phyloP scores from a whole-genome alignment of 2,888 invertebrate genomes.

The Caenorhabditis panamensis region DNA sequence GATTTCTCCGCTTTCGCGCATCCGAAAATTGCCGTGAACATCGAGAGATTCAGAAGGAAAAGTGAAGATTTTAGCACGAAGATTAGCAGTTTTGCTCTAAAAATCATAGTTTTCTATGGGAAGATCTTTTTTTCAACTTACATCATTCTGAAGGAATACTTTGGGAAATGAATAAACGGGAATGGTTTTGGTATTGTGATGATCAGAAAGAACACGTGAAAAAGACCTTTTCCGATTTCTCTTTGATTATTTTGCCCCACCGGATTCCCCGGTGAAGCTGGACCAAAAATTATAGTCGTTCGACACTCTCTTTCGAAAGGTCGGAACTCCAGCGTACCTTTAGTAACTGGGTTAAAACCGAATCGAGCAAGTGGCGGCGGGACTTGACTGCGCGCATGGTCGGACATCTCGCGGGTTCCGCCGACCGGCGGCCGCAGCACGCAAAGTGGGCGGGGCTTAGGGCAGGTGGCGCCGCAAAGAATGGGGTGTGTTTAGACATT shows the following conservation, averaged over 20 bases:
- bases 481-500: too few relatives aligned
- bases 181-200: too few relatives aligned
- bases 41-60: neutral
- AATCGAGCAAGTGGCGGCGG: neutral
- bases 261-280: neutral
- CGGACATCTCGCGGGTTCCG: slow-evolving; percentile 6
- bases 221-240: too few relatives aligned
- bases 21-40: neutral
- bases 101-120: neutral
- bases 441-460: neutral
- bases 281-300: slow-evolving; percentile 1
- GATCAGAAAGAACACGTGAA: too few relatives aligned
- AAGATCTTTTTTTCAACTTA: too few relatives aligned
- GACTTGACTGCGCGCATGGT: neutral
- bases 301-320: too few relatives aligned
- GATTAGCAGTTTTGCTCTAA: slow-evolving; percentile 40
- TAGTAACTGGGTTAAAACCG: slow-evolving; percentile 3
- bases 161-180: too few relatives aligned
- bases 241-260: slow-evolving; percentile 1
- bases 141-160: too few relatives aligned
- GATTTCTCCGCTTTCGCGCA: neutral
- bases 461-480: too few relatives aligned
- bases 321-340: slow-evolving; percentile 14
- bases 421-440: neutral
- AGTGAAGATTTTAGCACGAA: slow-evolving; percentile 42